A percentile compares a stretch with the other conserved stretches of the same genome.
phyloP scores from a whole-genome alignment of 1,140 invertebrate genomes.

The Drosophila biarmipes region DNA sequence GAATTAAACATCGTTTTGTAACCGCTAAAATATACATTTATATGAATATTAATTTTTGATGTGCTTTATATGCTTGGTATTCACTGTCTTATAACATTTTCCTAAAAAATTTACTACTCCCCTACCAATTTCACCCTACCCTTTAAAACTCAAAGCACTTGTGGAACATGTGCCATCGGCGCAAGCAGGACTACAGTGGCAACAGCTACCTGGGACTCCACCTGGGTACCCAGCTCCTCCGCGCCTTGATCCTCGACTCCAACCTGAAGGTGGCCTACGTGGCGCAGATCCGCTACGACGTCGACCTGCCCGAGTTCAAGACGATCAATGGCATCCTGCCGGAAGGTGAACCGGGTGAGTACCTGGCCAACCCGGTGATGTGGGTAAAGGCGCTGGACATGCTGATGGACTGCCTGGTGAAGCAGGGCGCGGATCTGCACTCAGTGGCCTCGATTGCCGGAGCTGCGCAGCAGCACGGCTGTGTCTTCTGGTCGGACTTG shows the following conservation, averaged over 20 bases:
- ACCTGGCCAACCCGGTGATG: slow-evolving; percentile 92
- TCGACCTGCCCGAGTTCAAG: slow-evolving; percentile 54
- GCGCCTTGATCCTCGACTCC: slow-evolving; percentile 44
- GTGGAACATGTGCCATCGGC: slow-evolving; percentile 51
- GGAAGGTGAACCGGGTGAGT: background rate
- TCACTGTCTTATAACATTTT: background rate
- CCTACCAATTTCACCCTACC: background rate
- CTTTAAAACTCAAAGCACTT: background rate
- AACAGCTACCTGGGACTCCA: slow-evolving; percentile 61
- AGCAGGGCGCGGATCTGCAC: slow-evolving; percentile 92
- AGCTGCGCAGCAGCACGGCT: slow-evolving; percentile 97
- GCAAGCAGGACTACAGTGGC: slow-evolving; percentile 28
- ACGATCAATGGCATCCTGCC: slow-evolving; percentile 11
- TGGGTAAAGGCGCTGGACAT: slow-evolving; percentile 98
- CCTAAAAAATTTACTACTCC: background rate
- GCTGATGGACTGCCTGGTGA: slow-evolving; percentile 91
- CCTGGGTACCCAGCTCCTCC: slow-evolving; percentile 21
- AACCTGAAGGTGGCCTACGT: slow-evolving; percentile 16
- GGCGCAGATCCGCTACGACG: slow-evolving; percentile 40
- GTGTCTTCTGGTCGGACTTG: slow-evolving; percentile 95
- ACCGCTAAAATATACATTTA: too few species aligned
- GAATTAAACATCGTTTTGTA: too few species aligned
- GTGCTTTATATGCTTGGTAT: too few species aligned
- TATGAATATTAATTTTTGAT: too few species aligned
- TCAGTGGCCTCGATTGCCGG: slow-evolving; percentile 93